phyloP scores from a whole-genome alignment of 2,113 vertebrate species.

The Dendropsophus ebraccatus region DNA sequence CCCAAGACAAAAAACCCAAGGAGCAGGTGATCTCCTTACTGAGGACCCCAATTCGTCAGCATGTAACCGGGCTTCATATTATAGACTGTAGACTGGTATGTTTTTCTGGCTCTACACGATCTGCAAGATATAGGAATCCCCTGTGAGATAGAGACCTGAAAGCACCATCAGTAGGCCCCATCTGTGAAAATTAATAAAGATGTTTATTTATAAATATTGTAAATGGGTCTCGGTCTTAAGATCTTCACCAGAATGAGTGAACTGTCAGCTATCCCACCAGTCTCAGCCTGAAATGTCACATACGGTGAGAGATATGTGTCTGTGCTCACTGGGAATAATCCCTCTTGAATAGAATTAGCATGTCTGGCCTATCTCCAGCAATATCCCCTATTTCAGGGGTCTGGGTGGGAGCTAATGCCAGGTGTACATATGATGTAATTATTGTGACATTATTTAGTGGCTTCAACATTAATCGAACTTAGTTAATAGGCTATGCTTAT shows the following conservation, averaged over 20 bases:
- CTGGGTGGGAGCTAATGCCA: conserved; percentile 37
- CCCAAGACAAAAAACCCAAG: neutral
- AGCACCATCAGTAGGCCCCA: neutral
- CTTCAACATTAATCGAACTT: conserved; percentile 48
- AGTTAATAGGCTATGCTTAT: conserved; percentile 49
- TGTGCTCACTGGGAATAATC: conserved; percentile 19
- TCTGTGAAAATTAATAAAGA: conserved; percentile 15
- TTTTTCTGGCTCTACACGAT: neutral
- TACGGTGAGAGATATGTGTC: conserved; percentile 1
- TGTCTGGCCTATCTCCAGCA: conserved; percentile 33
- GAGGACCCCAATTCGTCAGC: neutral
- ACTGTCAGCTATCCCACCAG: conserved; percentile 17
- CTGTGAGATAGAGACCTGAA: neutral
- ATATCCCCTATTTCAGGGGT: conserved; percentile 27
- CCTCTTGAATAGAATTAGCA: conserved; percentile 32
- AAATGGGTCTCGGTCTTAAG: neutral
- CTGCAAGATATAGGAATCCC: neutral
- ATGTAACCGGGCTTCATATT: neutral
- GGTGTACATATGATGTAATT: conserved; percentile 48
- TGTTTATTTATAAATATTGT: conserved; percentile 2
- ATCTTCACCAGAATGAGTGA: neutral
- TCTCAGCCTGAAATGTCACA: neutral
- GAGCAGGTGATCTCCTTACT: neutral
- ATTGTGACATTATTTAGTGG: conserved; percentile 48
- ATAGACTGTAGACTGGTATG: neutral